Base-by-base conservation (phyloP, 2,888 invertebrate species). In the Leistus spinibarbis region DNA sequence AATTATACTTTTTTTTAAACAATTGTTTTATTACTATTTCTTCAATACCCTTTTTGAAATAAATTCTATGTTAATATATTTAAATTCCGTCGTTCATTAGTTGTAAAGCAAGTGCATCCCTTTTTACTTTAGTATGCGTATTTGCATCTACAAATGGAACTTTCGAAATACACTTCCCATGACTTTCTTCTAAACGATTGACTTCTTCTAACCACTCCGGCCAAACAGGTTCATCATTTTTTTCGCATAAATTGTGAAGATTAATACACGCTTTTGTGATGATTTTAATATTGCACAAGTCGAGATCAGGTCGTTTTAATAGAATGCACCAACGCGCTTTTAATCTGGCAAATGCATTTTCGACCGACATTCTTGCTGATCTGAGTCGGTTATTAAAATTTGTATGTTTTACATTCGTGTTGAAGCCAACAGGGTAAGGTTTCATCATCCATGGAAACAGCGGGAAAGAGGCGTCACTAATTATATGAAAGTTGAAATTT, bases 321-420 rank as follows among this genome's bases (percentile, higher is more conserved):
- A 76, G 24, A 22, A 69, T 63, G n/a, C 76, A 40, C 68, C 68
- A 76, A 5, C 76, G 54, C n/a, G 67, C 76, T 56, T 76, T 76
- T 53, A 76, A 54, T 56, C 75, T 23, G 54, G 75, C 69, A 40
- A 76, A 76, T 3, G 76, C 69, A 20, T 75, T 69, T 40, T 76
- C 76, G 7, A 76, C 70, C 2, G 27, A 24, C 76, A 66, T 76
- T n/a, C 76, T 10, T 54, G 75, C 76, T 22, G 62, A 62, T 16
- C 75, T 76, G 20, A 75, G 16, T n/a, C 69, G 65, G n/a, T 76
- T 76, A 56, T 76, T 76, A 66, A 68, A 76, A 69, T 76, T 76
- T 24, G 16, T 27, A 13, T 65, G 27, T 10, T 2, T 13, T 19
- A 53, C 10, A 2, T 24, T 2, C 72, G 65, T 72, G 13, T 63